Evolutionary conservation across 2,888 invertebrate species (phyloP), one percentile per base, ranked within the genome.

Genomic region (Limnephilus lunatus): DNA sequence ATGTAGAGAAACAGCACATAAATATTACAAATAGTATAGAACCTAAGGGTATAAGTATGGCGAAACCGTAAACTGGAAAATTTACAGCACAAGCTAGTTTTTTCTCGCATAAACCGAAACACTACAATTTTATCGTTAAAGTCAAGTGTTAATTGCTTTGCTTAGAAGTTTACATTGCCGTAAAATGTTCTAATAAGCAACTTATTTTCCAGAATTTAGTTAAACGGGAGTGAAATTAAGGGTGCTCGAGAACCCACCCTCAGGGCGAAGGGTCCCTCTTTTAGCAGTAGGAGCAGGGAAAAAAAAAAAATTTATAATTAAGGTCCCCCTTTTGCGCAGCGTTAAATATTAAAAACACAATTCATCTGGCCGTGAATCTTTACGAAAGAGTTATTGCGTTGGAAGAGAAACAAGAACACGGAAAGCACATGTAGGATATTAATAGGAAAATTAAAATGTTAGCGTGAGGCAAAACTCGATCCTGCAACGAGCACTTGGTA

Each of bases 351-450:
- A 86, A 86, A 48, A 86, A 86, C 44, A 30, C 86, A 86, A 44
- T 86, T 86, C 86, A 86, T 86, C 86, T 30, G 44, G 39, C n/a
- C 86, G 86, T 44, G 86, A 86, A 86, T 35, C 44, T 35, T 89
- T 68, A 7, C 3, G 25, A 32, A 35, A 80, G 80, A 89, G 68
- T 89, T 80, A 80, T 83, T 83, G 83, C 25, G 35, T 35, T 83
- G n/a, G 25, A 83, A 25, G 35, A 83, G n/a, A 35, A 35, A 35
- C 32, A 82, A 82, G 25, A 68, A 68, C 25, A 68, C 9, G 9
- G 68, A 68, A 68, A 68, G n/a, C 68, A 25, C 25, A 25, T 7
- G 68, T 7, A 68, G 68, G 68, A 68, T 53, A 53, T 4, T 0
- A n/a, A n/a, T n/a, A 53, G 19, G 5, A 53, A 68, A 68, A n/a